Base-by-base conservation (phyloP, 2,113 vertebrate genomes). In the Anarrhichthys ocellatus region DNA sequence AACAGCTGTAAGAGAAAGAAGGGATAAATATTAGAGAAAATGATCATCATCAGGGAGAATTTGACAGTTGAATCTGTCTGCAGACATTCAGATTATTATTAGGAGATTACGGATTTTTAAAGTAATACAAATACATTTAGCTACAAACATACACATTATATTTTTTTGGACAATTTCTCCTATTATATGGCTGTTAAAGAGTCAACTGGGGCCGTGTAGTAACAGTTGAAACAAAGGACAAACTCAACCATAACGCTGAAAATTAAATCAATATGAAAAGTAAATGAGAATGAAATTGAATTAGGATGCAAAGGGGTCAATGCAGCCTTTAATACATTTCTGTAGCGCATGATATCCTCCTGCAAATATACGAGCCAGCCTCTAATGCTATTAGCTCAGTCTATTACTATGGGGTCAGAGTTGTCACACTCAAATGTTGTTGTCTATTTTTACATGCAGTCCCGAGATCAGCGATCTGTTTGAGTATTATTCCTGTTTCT, bases 1-100 rank as follows among this genome's bases (percentile, higher is more conserved):
- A 24, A 62, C 80, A 62, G 38, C 94, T 94, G 27, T 5, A 82
- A 48, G 46, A 78, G 34, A 81, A 46, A 54, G 40, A 58, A 24
- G 10, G 14, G 1, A 74, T 0, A 59, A 5, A 68, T 2, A 48
- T 81, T 20, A 87, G 46, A 78, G 3, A 9, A 42, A 32, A 36
- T 58, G n/a, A 54, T 56, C 3, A 42, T 17, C n/a, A 54, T 24
- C 14, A 61, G 38, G 50, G 7, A 68, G n/a, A 14, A 58, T 27
- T n/a, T 52, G 3, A 44, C 5, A 14, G 13, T 44, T 44, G 3
- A n/a, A 18, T 76, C 40, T 38, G 13, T 75, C 29, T n/a, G n/a
- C 22, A 15, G 32, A 52, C 50, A 9, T 52, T 52, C 20, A 8
- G 50, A 52, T 22, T 9, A 3, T 22, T 56, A 5, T 22, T 22